Evolutionary conservation across 2,113 vertebrate species (phyloP), one percentile per base, ranked within the genome.

Genomic region (Genyomyrus donnyi): DNA sequence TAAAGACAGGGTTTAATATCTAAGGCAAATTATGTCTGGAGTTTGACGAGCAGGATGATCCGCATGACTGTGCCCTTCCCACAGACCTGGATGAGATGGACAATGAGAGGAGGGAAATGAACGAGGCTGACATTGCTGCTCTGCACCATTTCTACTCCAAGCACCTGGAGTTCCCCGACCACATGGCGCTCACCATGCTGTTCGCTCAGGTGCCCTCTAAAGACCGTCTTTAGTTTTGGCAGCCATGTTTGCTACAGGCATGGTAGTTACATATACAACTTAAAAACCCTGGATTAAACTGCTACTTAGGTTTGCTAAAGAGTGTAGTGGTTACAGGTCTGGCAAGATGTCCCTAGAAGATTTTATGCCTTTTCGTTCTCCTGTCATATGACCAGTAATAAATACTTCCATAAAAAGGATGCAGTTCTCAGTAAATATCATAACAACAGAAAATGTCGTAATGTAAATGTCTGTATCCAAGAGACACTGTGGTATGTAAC

Each of bases 111-210:
- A 96, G 93, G 91, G 97, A 98, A 89, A 92, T 96, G 93, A 97
- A 94, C 84, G 96, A 98, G 94, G 95, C 93, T 39, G 97, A 99
- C 90, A 96, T 98, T 9, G 96, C 97, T 2, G 96, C 96, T 49
- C 97, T 99, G 45, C 96, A 97, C 94, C 97, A 96, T 50, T 99
- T 98, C 93, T 99, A 97, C 95, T 98, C 98, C 93, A 98, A 97
- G 95, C 95, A 98, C 93, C 92, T 99, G 85, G 97, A 98, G 13
- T 95, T 97, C 90, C 97, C 96, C 0, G 97, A 97, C 90, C 96
- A 96, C 48, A 94, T 93, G 48, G 95, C 94, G 50, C 96, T 99
- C 88, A 94, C 97, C 53, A 93, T 93, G 9, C 96, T 99, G 58
- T 97, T 99, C 92, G 97, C 98, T 50, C 98, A 99, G 97, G 98